These are phyloP conservation scores for Bembecia ichneumoniformis DNA, from an alignment of 2,888 invertebrate species.

Conservation along the genomic window DNA sequence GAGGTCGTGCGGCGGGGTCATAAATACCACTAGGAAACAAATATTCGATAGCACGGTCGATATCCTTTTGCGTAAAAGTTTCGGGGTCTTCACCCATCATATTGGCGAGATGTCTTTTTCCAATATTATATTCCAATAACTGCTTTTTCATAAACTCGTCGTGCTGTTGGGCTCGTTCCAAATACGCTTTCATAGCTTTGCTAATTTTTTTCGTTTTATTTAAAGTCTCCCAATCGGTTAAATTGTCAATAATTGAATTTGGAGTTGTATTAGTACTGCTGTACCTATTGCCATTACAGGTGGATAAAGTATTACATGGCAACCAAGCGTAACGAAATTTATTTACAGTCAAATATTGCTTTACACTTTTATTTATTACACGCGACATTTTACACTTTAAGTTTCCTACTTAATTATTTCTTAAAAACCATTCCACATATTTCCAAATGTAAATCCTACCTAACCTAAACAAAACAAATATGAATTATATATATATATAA, in stretches of 20 bases:
- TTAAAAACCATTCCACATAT: no score
- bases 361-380: constrained; percentile 24
- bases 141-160: constrained; percentile 88
- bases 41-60: constrained; percentile 91
- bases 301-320: constrained; percentile 18
- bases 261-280: constrained; percentile 22
- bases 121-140: constrained; percentile 86
- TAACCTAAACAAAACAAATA: no score
- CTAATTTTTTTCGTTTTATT: constrained; percentile 77
- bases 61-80: constrained; percentile 87
- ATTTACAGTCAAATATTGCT: constrained; percentile 26
- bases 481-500: no score
- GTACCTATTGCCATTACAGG: constrained; percentile 25
- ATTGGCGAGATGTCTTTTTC: constrained; percentile 95
- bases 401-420: no score
- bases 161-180: constrained; percentile 85
- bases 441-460: no score
- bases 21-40: constrained; percentile 96
- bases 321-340: constrained; percentile 21
- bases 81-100: constrained; percentile 98
- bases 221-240: constrained; percentile 58
- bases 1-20: constrained; percentile 87
- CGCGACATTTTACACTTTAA: constrained; percentile 29
- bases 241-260: constrained; percentile 29
- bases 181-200: constrained; percentile 91